A percentile compares a stretch with the other conserved stretches of the same genome.
Evolutionary conservation across 2,888 invertebrate genomes (phyloP).

Genomic region (Odontocolon sp.): DNA sequence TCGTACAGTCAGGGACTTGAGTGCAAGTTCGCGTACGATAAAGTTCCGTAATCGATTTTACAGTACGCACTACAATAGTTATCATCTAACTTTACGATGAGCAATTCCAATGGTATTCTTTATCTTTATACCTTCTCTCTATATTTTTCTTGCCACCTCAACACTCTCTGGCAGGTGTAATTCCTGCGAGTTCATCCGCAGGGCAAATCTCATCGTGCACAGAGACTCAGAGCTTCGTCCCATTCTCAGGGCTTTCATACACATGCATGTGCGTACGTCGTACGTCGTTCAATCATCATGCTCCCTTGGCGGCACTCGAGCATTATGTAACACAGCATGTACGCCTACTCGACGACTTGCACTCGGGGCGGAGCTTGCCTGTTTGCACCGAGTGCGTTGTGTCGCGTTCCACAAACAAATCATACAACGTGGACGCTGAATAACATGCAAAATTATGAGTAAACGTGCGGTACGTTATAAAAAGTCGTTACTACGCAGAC

Average conservation of each 20-base stretch:
- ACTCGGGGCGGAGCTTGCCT: slow-evolving; percentile 54
- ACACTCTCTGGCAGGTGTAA: slow-evolving; percentile 52
- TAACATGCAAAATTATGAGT: slow-evolving; percentile 62
- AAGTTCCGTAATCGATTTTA: slow-evolving; percentile 33
- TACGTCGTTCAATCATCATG: slow-evolving; percentile 55
- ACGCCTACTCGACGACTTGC: slow-evolving; percentile 52
- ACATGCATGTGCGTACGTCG: slow-evolving; percentile 29
- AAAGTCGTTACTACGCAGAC: slow-evolving; percentile 35
- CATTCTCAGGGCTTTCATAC: slow-evolving; percentile 24
- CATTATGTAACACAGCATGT: slow-evolving; percentile 50
- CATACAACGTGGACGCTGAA: slow-evolving; percentile 51
- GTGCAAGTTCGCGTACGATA: background rate
- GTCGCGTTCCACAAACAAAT: slow-evolving; percentile 62
- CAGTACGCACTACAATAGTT: slow-evolving; percentile 2
- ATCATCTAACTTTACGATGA: slow-evolving; percentile 32
- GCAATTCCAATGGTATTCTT: slow-evolving; percentile 11
- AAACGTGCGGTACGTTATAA: slow-evolving; percentile 45
- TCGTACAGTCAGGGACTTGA: background rate
- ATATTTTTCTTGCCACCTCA: slow-evolving; percentile 24
- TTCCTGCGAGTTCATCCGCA: slow-evolving; percentile 17
- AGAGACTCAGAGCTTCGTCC: slow-evolving; percentile 17
- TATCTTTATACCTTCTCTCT: background rate
- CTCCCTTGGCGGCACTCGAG: slow-evolving; percentile 29
- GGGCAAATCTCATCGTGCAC: slow-evolving; percentile 23
- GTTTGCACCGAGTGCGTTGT: slow-evolving; percentile 31